Base-by-base conservation (phyloP, 2,888 invertebrate species). In the Gryllus longicercus region DNA sequence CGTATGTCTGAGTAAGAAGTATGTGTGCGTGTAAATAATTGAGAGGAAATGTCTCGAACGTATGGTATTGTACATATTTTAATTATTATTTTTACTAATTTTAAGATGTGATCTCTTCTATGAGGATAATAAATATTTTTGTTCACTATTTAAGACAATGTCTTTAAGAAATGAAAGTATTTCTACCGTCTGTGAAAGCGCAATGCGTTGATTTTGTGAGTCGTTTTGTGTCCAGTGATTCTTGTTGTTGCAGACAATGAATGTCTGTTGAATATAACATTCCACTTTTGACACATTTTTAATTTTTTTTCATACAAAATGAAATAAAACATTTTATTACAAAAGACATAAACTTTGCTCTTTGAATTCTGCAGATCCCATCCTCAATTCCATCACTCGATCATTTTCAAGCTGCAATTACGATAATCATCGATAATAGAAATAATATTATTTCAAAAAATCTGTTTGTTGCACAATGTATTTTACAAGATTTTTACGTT, bases 281-380 rank as follows among this genome's bases (percentile, higher is more conserved):
- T 63, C 63, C 63, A 63, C 16, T 63, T 63, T 63, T 63, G 63
- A 63, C 14, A 63, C 63, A 63, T 63, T 63, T 63, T 63, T 63
- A 63, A 63, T n/a, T 63, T 38, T 63, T 38, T 63, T 63, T 63
- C 63, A 63, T 63, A 63, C 63, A 63, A 63, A 63, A 63, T 63
- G 63, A 63, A 63, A 63, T 63, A 63, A 63, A 63, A 63, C 63
- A 63, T 63, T 63, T 63, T 63, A 63, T 63, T 63, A 63, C 16
- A 63, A 63, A 63, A 63, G 4, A 63, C n/a, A 16, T 63, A 3
- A 38, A 38, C 8, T 38, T 38, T 38, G 5, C 8, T 38, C 38
- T 38, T 38, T 38, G 5, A 38, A 38, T 38, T 38, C 38, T 5
- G 38, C 38, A 38, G 8, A 8, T 0, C 8, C 38, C 38, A 38